A percentile compares a stretch with the other conserved stretches of the same genome.
Evolutionary conservation across 2,888 invertebrate species (phyloP).

Genomic region (Platerodrilus igneus): DNA sequence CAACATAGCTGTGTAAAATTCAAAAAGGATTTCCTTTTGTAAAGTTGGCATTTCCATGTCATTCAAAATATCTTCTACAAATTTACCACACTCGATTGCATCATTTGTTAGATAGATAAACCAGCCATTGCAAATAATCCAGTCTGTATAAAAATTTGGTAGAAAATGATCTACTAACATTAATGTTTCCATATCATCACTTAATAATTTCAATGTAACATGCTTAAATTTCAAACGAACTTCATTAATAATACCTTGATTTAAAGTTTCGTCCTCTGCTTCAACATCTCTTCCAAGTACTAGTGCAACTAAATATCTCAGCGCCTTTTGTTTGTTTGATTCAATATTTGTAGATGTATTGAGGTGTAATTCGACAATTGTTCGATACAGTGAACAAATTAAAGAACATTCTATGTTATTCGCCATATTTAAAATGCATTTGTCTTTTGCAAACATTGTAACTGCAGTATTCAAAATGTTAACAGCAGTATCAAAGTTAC

Average conservation of each 20-base stretch:
- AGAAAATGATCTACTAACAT: conserved; percentile 46
- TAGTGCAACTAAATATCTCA: conserved; percentile 36
- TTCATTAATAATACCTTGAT: conserved; percentile 34
- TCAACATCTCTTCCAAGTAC: conserved; percentile 31
- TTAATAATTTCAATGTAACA: conserved; percentile 36
- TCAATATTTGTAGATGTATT: conserved; percentile 17
- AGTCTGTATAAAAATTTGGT: conserved; percentile 52
- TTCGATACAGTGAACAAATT: conserved; percentile 46
- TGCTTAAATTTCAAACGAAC: conserved; percentile 40
- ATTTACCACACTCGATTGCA: conserved; percentile 39
- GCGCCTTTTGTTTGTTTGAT: conserved; percentile 28
- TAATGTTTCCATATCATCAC: conserved; percentile 26
- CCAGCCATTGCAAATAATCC: conserved; percentile 53
- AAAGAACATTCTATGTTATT: conserved; percentile 39
- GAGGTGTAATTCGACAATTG: conserved; percentile 38
- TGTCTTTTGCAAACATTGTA: conserved; percentile 35
- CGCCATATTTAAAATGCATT: conserved; percentile 29
- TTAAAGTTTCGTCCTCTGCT: conserved; percentile 22
- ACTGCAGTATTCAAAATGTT: conserved; percentile 53
- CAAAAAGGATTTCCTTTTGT: conserved; percentile 47
- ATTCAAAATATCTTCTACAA: conserved; percentile 40
- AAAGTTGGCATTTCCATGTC: conserved; percentile 34
- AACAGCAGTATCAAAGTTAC: conserved; percentile 47
- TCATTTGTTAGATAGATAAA: conserved; percentile 48
- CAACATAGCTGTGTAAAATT: conserved; percentile 45